Conservation (phyloP, 2,888 invertebrate species). For the Polyommatus iphigenia region DNA sequence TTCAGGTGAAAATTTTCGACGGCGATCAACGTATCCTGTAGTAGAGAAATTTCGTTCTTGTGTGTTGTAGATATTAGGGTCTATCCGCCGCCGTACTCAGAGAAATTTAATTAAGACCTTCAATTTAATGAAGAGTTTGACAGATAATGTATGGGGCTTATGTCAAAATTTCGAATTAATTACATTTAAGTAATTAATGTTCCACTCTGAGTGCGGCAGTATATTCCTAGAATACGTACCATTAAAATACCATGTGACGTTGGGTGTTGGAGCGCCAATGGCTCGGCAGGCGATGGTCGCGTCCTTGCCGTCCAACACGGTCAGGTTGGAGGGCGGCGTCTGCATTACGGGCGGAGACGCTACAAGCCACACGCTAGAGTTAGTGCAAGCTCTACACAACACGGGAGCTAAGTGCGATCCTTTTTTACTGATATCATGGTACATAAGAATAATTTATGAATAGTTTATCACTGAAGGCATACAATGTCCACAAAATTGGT, state of each 20-base stretch:
- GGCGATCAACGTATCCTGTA: too few species aligned
- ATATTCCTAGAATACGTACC: conserved; percentile 79
- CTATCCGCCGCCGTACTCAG: too few species aligned
- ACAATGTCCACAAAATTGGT: not conserved
- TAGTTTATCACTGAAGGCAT: not conserved
- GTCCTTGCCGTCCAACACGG: conserved; percentile 95
- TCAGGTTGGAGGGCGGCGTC: conserved; percentile 90
- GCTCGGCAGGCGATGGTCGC: conserved; percentile 93
- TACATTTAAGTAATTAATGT: too few species aligned
- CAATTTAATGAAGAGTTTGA: too few species aligned
- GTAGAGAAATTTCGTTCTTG: too few species aligned
- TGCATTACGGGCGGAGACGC: conserved; percentile 94
- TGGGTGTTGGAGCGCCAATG: conserved; percentile 94
- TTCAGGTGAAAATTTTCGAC: too few species aligned
- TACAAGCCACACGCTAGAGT: conserved; percentile 78
- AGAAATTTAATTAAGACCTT: too few species aligned
- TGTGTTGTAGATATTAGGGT: too few species aligned
- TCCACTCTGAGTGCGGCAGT: too few species aligned
- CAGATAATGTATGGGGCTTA: too few species aligned
- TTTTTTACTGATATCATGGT: not conserved
- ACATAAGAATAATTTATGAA: not conserved
- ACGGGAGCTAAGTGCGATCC: conserved; percentile 37
- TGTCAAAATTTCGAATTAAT: too few species aligned
- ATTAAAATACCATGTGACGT: conserved; percentile 94
- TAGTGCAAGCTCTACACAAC: conserved; percentile 53